Evolutionary conservation across 2,797 vertebrate genomes (phyloP), one percentile per base, ranked within the genome.

Genomic region (Microctenopoma steveboyesi): DNA sequence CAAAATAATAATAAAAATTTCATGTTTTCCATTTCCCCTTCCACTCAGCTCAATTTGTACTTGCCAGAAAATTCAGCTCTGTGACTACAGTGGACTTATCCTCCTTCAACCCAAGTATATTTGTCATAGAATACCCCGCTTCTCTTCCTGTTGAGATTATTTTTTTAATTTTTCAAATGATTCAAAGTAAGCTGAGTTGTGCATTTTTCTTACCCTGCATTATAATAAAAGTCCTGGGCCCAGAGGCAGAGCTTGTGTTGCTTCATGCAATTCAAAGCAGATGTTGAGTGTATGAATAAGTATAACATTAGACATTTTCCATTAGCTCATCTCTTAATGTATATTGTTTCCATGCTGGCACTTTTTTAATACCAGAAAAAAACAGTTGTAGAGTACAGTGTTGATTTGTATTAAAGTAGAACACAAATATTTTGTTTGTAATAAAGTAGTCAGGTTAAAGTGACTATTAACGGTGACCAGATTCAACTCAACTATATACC

Each of bases 391-490:
- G 63, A 54, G 25, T 49, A 55, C 70, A 75, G 8, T 16, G 9
- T 15, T 18, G 16, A 25, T 65, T 67, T 53, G 15, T 81, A 37
- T 49, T 57, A 18, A 58, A 50, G 35, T 55, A 16, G 45, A 62
- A 59, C 74, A 71, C 30, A 73, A 47, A 56, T 76, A 46, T 55
- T 40, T 54, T 10, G 4, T 42, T 22, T 57, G 27, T 14, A 8
- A 39, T 35, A 43, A 50, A 70, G 50, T 7, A 37, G 27, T 27
- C 35, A 1, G 9, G 16, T 64, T 51, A 62, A 65, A 68, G 48
- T 57, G 58, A 73, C 45, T 18, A 68, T 69, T 69, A 69, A 51
- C 56, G 58, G 63, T 60, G 62, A 73, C 49, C 35, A 48, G 18
- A 18, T 1, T 51, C 57, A 55, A 50, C 22, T 37, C 25, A 72